phyloP scores from a whole-genome alignment of 2,888 invertebrate genomes.

The Tinea trinotella region DNA sequence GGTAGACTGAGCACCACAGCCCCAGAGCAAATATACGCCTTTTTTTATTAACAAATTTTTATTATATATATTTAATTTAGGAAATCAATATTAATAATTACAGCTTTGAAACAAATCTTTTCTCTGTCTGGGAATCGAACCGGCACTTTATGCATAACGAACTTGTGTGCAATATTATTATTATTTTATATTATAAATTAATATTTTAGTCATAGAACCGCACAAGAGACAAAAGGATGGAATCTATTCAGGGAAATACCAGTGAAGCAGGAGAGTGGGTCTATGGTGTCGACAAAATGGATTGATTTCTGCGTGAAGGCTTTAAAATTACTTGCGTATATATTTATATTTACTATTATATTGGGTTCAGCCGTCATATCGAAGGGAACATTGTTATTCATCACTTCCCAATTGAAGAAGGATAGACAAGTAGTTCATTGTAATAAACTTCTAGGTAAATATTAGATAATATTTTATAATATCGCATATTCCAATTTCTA shows the following conservation, averaged over 20 bases:
- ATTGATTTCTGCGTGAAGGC: conserved; percentile 75
- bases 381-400: conserved; percentile 81
- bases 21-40: too few species aligned
- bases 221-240: conserved; percentile 78
- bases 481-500: too few species aligned
- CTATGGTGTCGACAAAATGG: conserved; percentile 75
- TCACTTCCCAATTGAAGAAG: conserved; percentile 78
- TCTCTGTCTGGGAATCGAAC: too few species aligned
- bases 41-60: too few species aligned
- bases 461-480: too few species aligned
- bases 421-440: conserved; percentile 73
- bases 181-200: too few species aligned
- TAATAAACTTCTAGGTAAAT: conserved; percentile 61
- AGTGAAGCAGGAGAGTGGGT: conserved; percentile 76
- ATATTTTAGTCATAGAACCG: conserved; percentile 55
- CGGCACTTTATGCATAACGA: too few species aligned
- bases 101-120: too few species aligned
- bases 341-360: conserved; percentile 77
- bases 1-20: too few species aligned
- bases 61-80: too few species aligned
- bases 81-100: too few species aligned
- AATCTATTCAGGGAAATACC: conserved; percentile 84
- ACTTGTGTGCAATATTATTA: too few species aligned
- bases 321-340: conserved; percentile 78
- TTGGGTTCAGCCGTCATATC: conserved; percentile 78